phyloP scores from a whole-genome alignment of 2,888 invertebrate species.

The Miltochrista miniata region DNA sequence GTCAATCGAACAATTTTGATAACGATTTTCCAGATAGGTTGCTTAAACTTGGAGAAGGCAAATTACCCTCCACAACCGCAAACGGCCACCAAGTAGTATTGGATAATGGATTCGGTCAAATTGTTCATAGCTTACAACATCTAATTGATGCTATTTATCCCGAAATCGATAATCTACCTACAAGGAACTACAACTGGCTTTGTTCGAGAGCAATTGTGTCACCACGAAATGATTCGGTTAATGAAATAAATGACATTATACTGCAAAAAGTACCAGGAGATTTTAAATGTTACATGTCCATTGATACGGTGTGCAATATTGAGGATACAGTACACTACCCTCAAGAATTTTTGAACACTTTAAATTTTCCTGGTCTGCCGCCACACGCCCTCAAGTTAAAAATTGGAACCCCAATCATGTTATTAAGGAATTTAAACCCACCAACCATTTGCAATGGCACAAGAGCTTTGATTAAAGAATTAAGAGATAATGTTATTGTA shows the following conservation, averaged over 20 bases:
- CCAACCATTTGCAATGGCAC: constrained; percentile 8
- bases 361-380: constrained; percentile 28
- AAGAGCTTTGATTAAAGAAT: constrained; percentile 12
- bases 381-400: constrained; percentile 27
- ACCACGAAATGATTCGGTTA: constrained; percentile 27
- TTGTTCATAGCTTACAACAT: too few relatives aligned
- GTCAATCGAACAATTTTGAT: too few relatives aligned
- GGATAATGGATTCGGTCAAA: too few relatives aligned
- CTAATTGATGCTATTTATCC: constrained; percentile 12
- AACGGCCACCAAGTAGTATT: too few relatives aligned
- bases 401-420: constrained; percentile 16
- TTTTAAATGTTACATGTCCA: constrained; percentile 17
- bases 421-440: not conserved
- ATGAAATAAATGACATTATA: constrained; percentile 25
- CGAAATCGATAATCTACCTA: not conserved
- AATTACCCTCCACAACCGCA: too few relatives aligned
- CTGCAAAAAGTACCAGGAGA: constrained; percentile 30
- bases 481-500: constrained; percentile 16
- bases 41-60: too few relatives aligned
- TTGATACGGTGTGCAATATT: constrained; percentile 30
- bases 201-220: constrained; percentile 33
- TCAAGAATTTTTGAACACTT: constrained; percentile 39
- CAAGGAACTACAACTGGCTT: constrained; percentile 3
- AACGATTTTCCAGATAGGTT: too few relatives aligned
- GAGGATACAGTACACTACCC: constrained; percentile 33